A percentile compares a stretch with the other conserved stretches of the same genome.
Evolutionary conservation across 2,888 invertebrate genomes (phyloP).

Genomic region (Campoplex nolae): DNA sequence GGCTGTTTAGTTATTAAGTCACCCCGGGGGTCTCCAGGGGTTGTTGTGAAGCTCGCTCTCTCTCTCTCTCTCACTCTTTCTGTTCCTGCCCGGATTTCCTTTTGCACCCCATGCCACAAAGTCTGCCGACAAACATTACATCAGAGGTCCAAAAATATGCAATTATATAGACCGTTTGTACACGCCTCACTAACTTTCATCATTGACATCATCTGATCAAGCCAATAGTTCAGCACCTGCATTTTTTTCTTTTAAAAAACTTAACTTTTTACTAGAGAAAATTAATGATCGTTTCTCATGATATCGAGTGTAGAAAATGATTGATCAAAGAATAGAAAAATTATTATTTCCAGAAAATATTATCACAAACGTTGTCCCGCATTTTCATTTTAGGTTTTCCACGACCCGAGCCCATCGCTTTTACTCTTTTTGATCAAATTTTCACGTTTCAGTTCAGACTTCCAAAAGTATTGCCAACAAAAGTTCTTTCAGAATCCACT

Average conservation of each 20-base stretch:
- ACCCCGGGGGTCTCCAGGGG: conserved; percentile 74
- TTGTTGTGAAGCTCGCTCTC: conserved; percentile 68
- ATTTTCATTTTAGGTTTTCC: too few relatives aligned
- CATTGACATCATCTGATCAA: neutral
- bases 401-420: too few relatives aligned
- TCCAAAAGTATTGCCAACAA: too few relatives aligned
- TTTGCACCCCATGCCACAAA: conserved; percentile 41
- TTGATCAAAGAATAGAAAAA: too few relatives aligned
- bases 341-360: too few relatives aligned
- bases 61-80: conserved; percentile 41
- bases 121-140: conserved; percentile 50
- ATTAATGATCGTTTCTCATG: too few relatives aligned
- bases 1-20: conserved; percentile 82
- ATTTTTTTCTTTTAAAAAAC: neutral
- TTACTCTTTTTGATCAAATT: too few relatives aligned
- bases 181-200: neutral
- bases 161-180: conserved; percentile 21
- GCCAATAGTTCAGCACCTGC: neutral
- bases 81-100: conserved; percentile 70
- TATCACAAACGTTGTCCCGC: too few relatives aligned
- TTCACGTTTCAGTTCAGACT: too few relatives aligned
- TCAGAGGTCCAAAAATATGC: conserved; percentile 55
- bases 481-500: too few relatives aligned
- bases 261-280: too few relatives aligned
- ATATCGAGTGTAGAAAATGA: too few relatives aligned